Conservation (phyloP, 1,140 invertebrate genomes). For the Pogonomyrmex barbatus region DNA sequence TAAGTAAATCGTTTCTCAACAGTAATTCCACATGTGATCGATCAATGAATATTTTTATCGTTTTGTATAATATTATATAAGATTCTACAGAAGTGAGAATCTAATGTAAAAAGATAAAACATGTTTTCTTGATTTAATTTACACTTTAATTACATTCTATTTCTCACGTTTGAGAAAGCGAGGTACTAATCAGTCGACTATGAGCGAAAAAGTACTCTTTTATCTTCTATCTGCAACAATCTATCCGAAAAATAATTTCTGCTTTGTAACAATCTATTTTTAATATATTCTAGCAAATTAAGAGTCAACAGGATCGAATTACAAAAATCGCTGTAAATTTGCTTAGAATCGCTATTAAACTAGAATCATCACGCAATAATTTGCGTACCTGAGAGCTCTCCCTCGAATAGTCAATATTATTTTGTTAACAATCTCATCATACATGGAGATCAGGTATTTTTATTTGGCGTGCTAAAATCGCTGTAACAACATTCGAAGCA, state of each 20-base stretch:
- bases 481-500: slow-evolving; percentile 46
- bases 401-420: slow-evolving; percentile 1
- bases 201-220: slow-evolving; percentile 18
- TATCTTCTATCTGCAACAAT: slow-evolving; percentile 16
- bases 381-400: slow-evolving; percentile 23
- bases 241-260: slow-evolving; percentile 21
- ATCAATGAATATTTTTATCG: slow-evolving; percentile 34
- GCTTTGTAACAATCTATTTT: slow-evolving; percentile 31
- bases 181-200: slow-evolving; percentile 30
- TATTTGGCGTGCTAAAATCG: slow-evolving; percentile 23
- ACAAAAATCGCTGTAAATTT: slow-evolving; percentile 34
- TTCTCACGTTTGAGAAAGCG: slow-evolving; percentile 25
- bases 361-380: slow-evolving; percentile 4
- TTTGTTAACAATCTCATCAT: slow-evolving; percentile 36
- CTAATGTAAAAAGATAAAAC: slow-evolving; percentile 24
- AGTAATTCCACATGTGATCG: not conserved
- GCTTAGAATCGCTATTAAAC: not conserved
- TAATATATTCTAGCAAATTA: slow-evolving; percentile 6
- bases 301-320: slow-evolving; percentile 32
- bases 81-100: slow-evolving; percentile 24
- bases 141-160: slow-evolving; percentile 10
- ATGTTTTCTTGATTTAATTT: not conserved
- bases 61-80: slow-evolving; percentile 26
- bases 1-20: slow-evolving; percentile 13
- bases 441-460: not conserved